Conservation (phyloP, 2,888 invertebrate species). For the Callosobruchus maculatus region DNA sequence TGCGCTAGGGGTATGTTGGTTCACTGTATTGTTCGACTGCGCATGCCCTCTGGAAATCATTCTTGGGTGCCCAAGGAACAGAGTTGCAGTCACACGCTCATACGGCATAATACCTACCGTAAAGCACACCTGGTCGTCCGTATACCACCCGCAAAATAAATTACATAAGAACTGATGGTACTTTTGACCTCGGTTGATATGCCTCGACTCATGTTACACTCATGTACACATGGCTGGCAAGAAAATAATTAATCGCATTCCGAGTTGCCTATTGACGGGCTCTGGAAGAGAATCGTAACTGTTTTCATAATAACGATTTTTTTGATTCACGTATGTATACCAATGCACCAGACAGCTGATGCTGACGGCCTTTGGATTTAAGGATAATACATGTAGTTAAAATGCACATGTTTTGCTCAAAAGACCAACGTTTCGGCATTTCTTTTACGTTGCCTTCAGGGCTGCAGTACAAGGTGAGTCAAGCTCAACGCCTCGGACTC, state of each 20-base stretch:
- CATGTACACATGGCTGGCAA: background rate
- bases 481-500: no score
- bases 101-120: background rate
- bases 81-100: background rate
- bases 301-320: background rate
- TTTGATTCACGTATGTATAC: no score
- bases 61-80: background rate
- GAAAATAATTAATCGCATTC: constrained; percentile 11
- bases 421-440: no score
- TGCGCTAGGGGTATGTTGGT: no score
- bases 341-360: no score
- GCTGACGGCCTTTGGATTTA: no score
- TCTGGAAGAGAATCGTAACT: background rate
- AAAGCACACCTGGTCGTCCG: constrained; percentile 17
- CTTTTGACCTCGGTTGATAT: constrained; percentile 13
- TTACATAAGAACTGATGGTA: constrained; percentile 18
- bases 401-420: no score
- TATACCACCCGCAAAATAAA: constrained; percentile 23
- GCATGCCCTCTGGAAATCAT: background rate
- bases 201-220: constrained; percentile 10
- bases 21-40: no score
- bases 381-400: no score
- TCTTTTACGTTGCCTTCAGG: no score
- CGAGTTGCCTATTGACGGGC: background rate
- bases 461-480: no score